Conservation (phyloP, 2,797 vertebrate genomes). For the Sphenopsis melanotis region DNA sequence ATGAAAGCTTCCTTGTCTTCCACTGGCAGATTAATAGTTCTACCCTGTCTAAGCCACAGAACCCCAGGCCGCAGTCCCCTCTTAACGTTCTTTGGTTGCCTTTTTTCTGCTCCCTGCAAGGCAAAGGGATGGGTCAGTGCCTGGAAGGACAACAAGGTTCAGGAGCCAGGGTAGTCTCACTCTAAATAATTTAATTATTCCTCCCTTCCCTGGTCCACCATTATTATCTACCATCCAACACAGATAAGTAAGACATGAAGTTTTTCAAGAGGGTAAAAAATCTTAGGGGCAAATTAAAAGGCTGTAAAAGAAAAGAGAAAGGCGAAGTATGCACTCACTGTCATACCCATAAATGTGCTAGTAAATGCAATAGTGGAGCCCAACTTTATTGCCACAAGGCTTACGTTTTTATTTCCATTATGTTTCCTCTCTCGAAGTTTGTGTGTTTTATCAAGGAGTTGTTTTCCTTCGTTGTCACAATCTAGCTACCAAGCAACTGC, state of each 20-base stretch:
- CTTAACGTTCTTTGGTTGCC: background rate
- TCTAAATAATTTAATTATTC: background rate
- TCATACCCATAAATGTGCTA: background rate
- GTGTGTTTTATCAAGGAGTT: background rate
- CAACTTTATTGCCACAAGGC: background rate
- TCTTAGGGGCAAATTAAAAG: background rate
- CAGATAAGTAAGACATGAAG: background rate
- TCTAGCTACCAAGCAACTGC: background rate
- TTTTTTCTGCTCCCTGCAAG: background rate
- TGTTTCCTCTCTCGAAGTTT: background rate
- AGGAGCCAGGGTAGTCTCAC: background rate
- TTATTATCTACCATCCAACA: background rate
- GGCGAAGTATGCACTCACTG: background rate
- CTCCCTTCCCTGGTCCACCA: background rate
- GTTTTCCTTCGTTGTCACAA: background rate
- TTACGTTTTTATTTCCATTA: background rate
- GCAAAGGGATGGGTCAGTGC: background rate
- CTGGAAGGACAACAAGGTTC: background rate
- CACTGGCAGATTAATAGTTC: background rate
- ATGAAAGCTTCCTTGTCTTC: background rate
- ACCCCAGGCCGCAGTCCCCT: background rate
- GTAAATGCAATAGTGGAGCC: background rate
- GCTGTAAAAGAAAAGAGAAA: background rate
- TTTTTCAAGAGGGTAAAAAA: background rate
- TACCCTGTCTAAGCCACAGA: background rate